Conservation (phyloP, 2,113 vertebrate genomes). For the Gobius niger region DNA sequence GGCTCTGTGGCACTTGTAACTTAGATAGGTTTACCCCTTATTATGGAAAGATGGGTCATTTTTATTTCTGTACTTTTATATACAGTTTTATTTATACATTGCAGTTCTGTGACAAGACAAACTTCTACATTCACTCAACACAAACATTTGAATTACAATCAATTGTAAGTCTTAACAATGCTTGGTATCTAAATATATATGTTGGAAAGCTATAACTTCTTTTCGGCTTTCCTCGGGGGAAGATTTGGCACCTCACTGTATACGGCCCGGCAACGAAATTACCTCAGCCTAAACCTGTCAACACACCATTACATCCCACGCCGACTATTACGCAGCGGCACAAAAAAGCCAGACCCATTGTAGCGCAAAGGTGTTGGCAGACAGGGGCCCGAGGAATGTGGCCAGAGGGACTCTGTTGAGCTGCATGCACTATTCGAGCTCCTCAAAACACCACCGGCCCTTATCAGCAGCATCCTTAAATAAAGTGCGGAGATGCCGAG, state of each 20-base stretch:
- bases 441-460: constrained; percentile 65
- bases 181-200: constrained; percentile 33
- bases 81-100: no score
- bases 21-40: constrained; percentile 16
- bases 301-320: constrained; percentile 76
- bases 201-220: constrained; percentile 38
- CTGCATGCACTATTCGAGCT: constrained; percentile 50
- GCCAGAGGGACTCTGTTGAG: constrained; percentile 65
- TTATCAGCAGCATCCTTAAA: constrained; percentile 70
- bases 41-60: no score
- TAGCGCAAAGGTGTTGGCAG: constrained; percentile 81
- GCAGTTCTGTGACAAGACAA: not conserved
- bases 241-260: constrained; percentile 71
- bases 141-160: not conserved
- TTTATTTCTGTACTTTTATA: no score
- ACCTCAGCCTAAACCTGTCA: constrained; percentile 81
- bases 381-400: constrained; percentile 72
- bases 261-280: constrained; percentile 70
- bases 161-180: constrained; percentile 12
- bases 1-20: constrained; percentile 64
- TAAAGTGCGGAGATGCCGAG: constrained; percentile 48
- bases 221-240: constrained; percentile 57
- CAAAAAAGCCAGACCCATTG: constrained; percentile 64
- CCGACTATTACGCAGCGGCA: constrained; percentile 67
- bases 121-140: not conserved